Evolutionary conservation across 2,113 vertebrate genomes (phyloP).

Genomic region (Nothobranchius kuhntae): DNA sequence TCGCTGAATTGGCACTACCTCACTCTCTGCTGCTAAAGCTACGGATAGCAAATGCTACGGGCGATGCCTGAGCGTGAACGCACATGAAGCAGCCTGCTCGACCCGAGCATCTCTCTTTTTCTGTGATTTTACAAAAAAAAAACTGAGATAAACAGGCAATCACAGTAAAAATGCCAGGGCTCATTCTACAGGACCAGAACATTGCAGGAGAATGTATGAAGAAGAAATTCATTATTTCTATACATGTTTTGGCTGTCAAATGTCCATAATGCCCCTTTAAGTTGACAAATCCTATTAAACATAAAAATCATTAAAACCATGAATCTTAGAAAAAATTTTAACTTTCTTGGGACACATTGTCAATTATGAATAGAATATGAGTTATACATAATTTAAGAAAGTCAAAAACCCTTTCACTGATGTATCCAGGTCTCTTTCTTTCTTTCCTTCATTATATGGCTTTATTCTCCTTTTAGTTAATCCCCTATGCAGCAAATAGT

Average conservation of each 20-base stretch:
- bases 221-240: too few relatives aligned
- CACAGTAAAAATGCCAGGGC: too few relatives aligned
- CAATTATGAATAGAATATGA: slow-evolving; percentile 8
- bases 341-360: slow-evolving; percentile 8
- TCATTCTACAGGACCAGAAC: too few relatives aligned
- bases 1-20: too few relatives aligned
- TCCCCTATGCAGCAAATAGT: slow-evolving; percentile 23
- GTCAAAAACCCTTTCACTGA: background rate
- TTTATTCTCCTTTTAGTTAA: slow-evolving; percentile 22
- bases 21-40: too few relatives aligned
- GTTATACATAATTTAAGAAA: slow-evolving; percentile 24
- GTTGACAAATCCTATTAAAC: background rate
- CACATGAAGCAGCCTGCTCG: too few relatives aligned
- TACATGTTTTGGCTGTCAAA: too few relatives aligned
- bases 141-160: too few relatives aligned
- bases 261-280: too few relatives aligned
- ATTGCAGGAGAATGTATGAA: too few relatives aligned
- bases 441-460: slow-evolving; percentile 1
- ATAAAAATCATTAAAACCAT: slow-evolving; percentile 7
- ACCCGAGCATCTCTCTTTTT: background rate
- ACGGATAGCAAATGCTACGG: too few relatives aligned
- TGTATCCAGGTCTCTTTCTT: background rate
- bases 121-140: background rate
- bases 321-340: slow-evolving; percentile 9
- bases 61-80: too few relatives aligned